Conservation (phyloP, 2,113 vertebrate genomes). For the Willisornis vidua region DNA sequence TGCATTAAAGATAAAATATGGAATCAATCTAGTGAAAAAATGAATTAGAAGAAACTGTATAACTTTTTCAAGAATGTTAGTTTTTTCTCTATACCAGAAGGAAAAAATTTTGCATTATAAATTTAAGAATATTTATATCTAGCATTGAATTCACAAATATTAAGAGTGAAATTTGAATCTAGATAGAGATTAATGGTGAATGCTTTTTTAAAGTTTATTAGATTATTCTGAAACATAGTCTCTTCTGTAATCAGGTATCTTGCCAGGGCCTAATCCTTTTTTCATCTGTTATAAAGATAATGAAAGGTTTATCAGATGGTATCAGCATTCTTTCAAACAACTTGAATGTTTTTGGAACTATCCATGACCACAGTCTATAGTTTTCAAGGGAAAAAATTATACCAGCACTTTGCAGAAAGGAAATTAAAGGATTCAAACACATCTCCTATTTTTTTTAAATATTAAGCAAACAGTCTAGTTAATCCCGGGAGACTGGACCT, state of each 20-base stretch:
- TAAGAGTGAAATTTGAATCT: neutral
- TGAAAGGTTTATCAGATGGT: neutral
- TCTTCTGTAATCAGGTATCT: neutral
- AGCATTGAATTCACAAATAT: neutral
- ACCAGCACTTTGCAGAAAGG: neutral
- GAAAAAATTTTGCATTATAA: neutral
- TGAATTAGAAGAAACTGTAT: neutral
- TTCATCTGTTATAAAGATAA: neutral
- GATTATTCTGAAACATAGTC: neutral
- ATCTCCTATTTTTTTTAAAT: neutral
- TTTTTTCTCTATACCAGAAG: neutral
- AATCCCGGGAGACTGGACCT: neutral
- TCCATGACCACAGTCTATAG: neutral
- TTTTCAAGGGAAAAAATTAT: neutral
- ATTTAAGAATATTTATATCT: neutral
- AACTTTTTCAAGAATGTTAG: neutral
- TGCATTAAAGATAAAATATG: neutral
- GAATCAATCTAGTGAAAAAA: neutral
- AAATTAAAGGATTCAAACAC: neutral
- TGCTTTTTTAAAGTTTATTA: neutral
- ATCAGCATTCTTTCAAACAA: neutral
- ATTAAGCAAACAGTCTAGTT: neutral
- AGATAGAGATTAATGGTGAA: neutral
- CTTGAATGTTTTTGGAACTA: neutral
- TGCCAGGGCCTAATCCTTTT: neutral